phyloP scores from a whole-genome alignment of 1,140 invertebrate genomes.

The Cyphomyrmex costatus region DNA sequence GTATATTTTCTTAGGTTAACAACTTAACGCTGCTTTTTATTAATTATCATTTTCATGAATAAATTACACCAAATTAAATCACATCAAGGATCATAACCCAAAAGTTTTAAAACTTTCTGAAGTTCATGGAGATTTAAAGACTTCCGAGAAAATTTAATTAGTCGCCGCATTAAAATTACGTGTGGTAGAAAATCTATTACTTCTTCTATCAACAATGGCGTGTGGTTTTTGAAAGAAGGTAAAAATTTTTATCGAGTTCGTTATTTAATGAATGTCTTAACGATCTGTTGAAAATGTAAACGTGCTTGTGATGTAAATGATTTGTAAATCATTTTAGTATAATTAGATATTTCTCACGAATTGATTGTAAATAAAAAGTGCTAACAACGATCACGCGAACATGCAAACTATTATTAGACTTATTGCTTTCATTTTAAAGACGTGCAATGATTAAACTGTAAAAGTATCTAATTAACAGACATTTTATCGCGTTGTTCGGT shows the following conservation, averaged over 20 bases:
- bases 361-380: not conserved
- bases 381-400: not conserved
- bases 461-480: not conserved
- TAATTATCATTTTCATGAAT: slow-evolving; percentile 54
- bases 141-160: slow-evolving; percentile 29
- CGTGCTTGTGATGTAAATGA: not conserved
- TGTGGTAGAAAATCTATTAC: not conserved
- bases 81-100: not conserved
- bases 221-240: not conserved
- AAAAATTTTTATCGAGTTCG: not conserved
- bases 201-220: not conserved
- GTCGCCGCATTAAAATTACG: not conserved
- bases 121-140: slow-evolving; percentile 36
- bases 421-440: not conserved
- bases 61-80: slow-evolving; percentile 38
- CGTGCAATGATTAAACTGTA: not conserved
- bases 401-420: not conserved
- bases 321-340: not conserved
- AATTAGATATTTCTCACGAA: not conserved
- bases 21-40: not conserved
- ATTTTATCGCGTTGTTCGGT: not conserved
- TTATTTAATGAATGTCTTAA: not conserved
- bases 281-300: not conserved
- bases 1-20: not conserved
- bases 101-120: slow-evolving; percentile 21